A percentile compares a stretch with the other conserved stretches of the same genome.
Evolutionary conservation across 1,140 invertebrate species (phyloP).

Genomic region (Drosophila jambulina): DNA sequence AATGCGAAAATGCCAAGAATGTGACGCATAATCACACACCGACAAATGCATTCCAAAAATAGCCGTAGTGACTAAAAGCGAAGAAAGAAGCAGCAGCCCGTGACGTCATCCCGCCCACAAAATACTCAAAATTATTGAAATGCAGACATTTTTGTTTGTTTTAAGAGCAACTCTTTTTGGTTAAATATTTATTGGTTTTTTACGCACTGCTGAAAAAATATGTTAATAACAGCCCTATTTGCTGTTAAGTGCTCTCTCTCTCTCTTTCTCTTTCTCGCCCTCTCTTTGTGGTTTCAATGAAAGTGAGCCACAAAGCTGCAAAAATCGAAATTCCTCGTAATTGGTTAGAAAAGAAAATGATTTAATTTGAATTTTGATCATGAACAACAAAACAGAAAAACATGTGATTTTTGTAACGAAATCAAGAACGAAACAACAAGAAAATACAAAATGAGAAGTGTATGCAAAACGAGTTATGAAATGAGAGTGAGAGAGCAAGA

Average conservation of each 20-base stretch:
- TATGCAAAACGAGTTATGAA: constrained; percentile 42
- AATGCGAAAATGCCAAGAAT: constrained; percentile 71
- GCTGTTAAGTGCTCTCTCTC: constrained; percentile 26
- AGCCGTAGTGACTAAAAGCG: constrained; percentile 24
- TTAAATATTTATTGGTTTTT: constrained; percentile 48
- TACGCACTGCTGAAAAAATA: constrained; percentile 49
- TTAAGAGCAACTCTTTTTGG: constrained; percentile 43
- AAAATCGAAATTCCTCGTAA: constrained; percentile 35
- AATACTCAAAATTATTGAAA: constrained; percentile 58
- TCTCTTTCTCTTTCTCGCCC: constrained; percentile 13
- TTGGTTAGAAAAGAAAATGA: constrained; percentile 35
- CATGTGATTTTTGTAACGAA: constrained; percentile 19
- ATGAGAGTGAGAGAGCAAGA: constrained; percentile 39
- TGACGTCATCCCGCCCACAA: constrained; percentile 67
- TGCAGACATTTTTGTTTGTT: constrained; percentile 41
- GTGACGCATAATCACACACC: constrained; percentile 43
- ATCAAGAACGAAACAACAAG: constrained; percentile 13
- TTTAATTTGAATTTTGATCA: constrained; percentile 21
- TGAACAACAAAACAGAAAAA: constrained; percentile 14
- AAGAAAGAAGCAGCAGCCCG: constrained; percentile 24
- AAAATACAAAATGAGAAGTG: constrained; percentile 5
- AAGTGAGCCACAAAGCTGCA: constrained; percentile 61
- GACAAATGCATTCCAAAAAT: constrained; percentile 46
- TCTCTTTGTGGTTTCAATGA: constrained; percentile 49
- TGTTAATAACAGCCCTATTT: constrained; percentile 39